Evolutionary conservation across 1,140 invertebrate genomes (phyloP), one percentile per base, ranked within the genome.

Genomic region (Trichonephila clavipes): DNA sequence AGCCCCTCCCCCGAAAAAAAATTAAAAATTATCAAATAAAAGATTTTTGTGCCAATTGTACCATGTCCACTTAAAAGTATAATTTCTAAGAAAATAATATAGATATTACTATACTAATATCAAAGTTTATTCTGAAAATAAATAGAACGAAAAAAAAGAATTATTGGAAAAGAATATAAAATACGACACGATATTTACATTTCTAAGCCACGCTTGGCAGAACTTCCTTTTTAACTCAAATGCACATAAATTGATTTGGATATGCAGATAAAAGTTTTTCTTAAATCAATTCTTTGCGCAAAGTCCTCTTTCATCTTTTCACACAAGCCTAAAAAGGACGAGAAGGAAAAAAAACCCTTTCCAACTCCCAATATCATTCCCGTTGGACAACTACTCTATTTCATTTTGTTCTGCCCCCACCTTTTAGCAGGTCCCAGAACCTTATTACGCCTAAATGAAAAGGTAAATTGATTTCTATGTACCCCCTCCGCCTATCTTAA

Each of bases 381-480:
- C 88, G 14, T 28, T 34, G 28, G 24, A n/a, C 88, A 34, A 12
- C 24, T 51, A 82, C 89, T 90, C 89, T 90, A 90, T 90, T 90
- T 82, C 89, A 82, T 81, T 90, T 77, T 77, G 72, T 77, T 77
- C 34, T 40, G 72, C 66, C 5, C 58, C 89, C 58, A 90, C 69
- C 89, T 90, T 90, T 90, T 90, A 90, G 72, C 24, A 34, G 14
- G n/a, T 21, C 24, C 44, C 69, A 61, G 64, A 89, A 77, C 89
- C 89, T 72, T 72, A 90, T 90, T 90, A 90, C 89, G 44, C 77
- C 77, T 82, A 90, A 90, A 90, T 90, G 89, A 90, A 90, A 90
- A 90, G 89, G 69, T 90, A 90, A 90, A 90, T 90, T 90, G 89
- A 90, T 90, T 90, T 90, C 89, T 82, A 90, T 72, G 77, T 21